Conservation (phyloP, 1,140 invertebrate species). For the Heliconius hermathena region DNA sequence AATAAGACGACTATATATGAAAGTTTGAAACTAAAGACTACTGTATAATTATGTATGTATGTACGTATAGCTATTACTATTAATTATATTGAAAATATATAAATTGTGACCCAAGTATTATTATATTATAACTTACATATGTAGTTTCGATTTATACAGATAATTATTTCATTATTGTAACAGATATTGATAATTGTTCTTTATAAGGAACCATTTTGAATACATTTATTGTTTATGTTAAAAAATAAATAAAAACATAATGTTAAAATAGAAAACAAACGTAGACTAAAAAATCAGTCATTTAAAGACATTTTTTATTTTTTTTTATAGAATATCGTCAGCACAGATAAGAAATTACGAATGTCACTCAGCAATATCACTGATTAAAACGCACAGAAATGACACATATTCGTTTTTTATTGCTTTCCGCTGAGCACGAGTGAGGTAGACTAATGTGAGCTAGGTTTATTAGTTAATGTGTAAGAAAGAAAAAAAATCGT, state of each 20-base stretch:
- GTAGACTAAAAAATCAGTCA: background rate
- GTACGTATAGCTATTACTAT: background rate
- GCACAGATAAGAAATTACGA: slow-evolving; percentile 4
- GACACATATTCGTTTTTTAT: slow-evolving; percentile 10
- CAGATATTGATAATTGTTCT: slow-evolving; percentile 10
- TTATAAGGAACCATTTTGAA: slow-evolving; percentile 6
- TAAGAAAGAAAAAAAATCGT: slow-evolving; percentile 1
- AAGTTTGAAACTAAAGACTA: background rate
- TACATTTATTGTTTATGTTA: background rate
- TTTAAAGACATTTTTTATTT: background rate
- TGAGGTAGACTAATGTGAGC: slow-evolving; percentile 19
- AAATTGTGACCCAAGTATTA: slow-evolving; percentile 20
- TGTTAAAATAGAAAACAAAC: background rate
- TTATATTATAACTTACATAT: slow-evolving; percentile 6
- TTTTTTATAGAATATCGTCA: background rate
- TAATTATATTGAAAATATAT: slow-evolving; percentile 17
- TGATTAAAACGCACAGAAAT: background rate
- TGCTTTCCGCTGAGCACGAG: slow-evolving; percentile 16
- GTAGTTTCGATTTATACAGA: slow-evolving; percentile 24
- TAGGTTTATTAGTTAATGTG: background rate
- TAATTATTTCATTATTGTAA: slow-evolving; percentile 16
- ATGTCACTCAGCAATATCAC: background rate
- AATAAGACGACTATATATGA: background rate
- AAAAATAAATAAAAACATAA: background rate
- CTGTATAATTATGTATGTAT: background rate